Percentiles rank a stretch among this genome's conserved stretches.
phyloP scores from a whole-genome alignment of 2,113 vertebrate species.

The Addax nasomaculatus region DNA sequence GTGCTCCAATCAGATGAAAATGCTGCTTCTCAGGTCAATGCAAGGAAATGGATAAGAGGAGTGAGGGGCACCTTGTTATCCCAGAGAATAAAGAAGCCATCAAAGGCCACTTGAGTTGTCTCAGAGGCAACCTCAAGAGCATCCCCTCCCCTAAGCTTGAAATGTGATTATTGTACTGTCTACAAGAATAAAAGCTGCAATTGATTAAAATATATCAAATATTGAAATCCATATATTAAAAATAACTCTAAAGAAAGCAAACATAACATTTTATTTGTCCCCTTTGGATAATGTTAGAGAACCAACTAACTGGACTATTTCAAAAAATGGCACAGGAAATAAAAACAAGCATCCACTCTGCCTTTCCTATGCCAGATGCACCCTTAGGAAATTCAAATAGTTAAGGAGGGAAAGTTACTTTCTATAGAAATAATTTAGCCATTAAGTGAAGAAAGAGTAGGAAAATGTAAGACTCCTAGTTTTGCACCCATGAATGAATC shows the following conservation, averaged over 20 bases:
- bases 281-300: background rate
- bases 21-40: rapidly evolving
- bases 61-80: background rate
- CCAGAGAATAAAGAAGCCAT: background rate
- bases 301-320: background rate
- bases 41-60: background rate
- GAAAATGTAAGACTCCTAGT: background rate
- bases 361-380: background rate
- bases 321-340: rapidly evolving
- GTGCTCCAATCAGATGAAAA: background rate
- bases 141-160: too few relatives aligned
- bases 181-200: background rate
- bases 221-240: background rate
- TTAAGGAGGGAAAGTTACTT: background rate
- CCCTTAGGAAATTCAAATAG: background rate
- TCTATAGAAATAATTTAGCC: background rate
- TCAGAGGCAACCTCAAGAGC: background rate
- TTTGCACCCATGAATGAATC: too few relatives aligned
- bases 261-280: background rate
- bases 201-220: background rate
- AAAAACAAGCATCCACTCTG: background rate
- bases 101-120: background rate
- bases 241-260: background rate
- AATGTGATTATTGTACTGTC: background rate
- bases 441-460: background rate